Evolutionary conservation across 2,113 vertebrate genomes (phyloP).

Genomic region (Myotis davidii): DNA sequence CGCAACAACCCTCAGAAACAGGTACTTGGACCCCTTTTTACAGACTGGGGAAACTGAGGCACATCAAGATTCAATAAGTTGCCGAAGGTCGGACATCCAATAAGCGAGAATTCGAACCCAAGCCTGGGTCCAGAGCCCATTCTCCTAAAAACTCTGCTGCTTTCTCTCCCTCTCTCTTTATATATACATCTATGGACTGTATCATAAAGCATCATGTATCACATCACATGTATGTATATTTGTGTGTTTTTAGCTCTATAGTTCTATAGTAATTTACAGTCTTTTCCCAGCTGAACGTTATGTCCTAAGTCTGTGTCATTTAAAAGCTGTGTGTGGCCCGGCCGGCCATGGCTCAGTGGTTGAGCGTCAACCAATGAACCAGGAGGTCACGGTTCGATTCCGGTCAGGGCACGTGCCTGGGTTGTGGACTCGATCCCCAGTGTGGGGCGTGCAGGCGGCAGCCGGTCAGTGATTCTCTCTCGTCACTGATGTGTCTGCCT

Average conservation of each 20-base stretch:
- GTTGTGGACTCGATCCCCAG: no score
- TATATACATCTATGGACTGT: neutral
- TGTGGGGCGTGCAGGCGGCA: no score
- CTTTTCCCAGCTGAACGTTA: neutral
- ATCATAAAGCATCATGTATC: neutral
- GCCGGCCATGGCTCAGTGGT: no score
- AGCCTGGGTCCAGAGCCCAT: neutral
- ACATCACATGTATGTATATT: neutral
- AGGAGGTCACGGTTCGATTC: no score
- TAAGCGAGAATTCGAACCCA: neutral
- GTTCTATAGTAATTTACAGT: neutral
- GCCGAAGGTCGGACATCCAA: neutral
- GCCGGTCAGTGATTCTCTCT: no score
- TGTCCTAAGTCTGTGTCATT: rapidly evolving
- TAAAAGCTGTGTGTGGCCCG: neutral
- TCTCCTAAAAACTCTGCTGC: neutral
- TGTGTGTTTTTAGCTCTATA: neutral
- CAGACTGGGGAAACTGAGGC: neutral
- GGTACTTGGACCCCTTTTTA: neutral
- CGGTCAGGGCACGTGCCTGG: no score
- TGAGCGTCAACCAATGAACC: no score
- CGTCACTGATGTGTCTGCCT: no score
- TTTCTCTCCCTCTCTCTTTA: neutral
- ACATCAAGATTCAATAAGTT: neutral
- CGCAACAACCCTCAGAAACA: neutral